Evolutionary conservation across 1,140 invertebrate species (phyloP).

Genomic region (Planococcus citri): DNA sequence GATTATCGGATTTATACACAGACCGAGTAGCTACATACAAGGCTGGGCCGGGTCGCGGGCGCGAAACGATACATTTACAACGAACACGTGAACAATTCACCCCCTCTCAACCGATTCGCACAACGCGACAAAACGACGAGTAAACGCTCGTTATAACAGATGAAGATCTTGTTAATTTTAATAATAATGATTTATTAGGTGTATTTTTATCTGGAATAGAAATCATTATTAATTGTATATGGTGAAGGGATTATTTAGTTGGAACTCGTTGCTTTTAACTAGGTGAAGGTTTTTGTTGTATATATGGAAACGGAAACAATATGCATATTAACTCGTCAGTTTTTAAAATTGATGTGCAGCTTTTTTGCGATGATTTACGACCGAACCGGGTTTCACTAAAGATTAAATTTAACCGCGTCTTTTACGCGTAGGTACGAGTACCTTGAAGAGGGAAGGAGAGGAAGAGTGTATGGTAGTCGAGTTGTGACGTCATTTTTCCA

Average conservation of each 20-base stretch:
- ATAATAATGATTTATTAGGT: constrained; percentile 4
- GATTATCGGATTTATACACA: neutral
- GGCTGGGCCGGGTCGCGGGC: no score
- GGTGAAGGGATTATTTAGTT: neutral
- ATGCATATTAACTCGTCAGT: neutral
- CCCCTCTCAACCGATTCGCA: no score
- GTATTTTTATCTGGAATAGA: neutral
- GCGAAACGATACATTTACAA: no score
- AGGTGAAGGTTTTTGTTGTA: neutral
- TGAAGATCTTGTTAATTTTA: neutral
- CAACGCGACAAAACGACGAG: neutral
- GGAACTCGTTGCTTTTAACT: neutral
- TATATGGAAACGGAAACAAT: neutral
- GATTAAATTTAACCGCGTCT: no score
- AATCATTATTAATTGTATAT: neutral
- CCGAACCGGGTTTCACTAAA: neutral
- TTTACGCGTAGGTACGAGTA: no score
- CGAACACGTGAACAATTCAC: no score
- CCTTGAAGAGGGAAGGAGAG: no score
- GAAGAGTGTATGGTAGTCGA: no score
- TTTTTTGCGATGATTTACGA: neutral
- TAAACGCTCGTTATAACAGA: neutral
- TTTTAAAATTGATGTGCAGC: constrained; percentile 7
- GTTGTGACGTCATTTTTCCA: no score
- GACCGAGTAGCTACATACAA: no score